Base-by-base conservation (phyloP, 2,888 invertebrate species). In the Chalcis sispes region DNA sequence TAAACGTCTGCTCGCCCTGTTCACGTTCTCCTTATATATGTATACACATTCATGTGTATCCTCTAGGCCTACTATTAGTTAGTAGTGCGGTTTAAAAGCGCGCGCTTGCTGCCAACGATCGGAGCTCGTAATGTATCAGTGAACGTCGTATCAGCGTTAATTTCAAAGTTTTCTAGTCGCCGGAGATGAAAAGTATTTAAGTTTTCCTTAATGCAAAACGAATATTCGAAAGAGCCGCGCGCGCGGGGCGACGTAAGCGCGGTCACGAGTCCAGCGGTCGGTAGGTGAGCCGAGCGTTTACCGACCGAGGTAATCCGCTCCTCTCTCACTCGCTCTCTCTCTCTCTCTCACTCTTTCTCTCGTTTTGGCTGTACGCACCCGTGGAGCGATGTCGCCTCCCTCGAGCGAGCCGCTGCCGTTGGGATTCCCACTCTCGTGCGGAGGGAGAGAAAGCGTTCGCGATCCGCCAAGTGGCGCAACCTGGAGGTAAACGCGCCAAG, bases 401-500 rank as follows among this genome's bases (percentile, higher is more conserved):
- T 72, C 73, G 72, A 54, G 25, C 70, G 58, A 56, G 56, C 54
- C 72, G 32, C 54, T 23, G n/a, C 67, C 10, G 5, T 36, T 36
- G n/a, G n/a, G n/a, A n/a, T n/a, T n/a, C 36, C 20, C 27, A 8
- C 58, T 50, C 54, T 36, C 27, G 52, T 46, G 7, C 32, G 50
- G n/a, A n/a, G n/a, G n/a, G n/a, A n/a, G n/a, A n/a, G n/a, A n/a
- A n/a, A n/a, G n/a, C n/a, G n/a, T n/a, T 15, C 64, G 42, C 61
- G 52, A 84, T 83, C 88, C 87, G 81, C 84, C 84, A 83, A 83
- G 74, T 87, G 88, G 87, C 87, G 87, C 85, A 86, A 84, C 81
- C 88, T 85, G 62, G 58, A 64, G 83, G 73, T 40, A 15, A 42
- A 10, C 23, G 42, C 50, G 70, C 15, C 52, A 72, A 73, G 54